These are phyloP conservation scores for Lindbergichthys nudifrons DNA, from an alignment of 2,797 vertebrate species.

Conservation along the genomic window DNA sequence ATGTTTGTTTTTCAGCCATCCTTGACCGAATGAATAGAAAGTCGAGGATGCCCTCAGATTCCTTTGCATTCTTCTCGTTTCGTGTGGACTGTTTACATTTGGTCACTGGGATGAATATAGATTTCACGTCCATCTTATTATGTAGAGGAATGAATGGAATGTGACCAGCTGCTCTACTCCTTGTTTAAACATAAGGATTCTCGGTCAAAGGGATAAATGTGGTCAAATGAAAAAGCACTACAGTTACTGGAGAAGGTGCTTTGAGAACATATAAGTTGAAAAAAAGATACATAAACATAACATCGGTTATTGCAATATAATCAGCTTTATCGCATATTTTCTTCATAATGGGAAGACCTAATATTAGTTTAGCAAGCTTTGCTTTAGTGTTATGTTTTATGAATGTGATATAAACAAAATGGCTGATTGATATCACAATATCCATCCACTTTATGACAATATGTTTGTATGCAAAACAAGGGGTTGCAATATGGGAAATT, in stretches of 20 bases:
- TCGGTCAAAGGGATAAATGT: slow-evolving; percentile 23
- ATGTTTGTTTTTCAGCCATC: slow-evolving; percentile 64
- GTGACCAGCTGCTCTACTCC: slow-evolving; percentile 45
- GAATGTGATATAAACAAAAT: background rate
- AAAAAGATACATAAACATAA: no score
- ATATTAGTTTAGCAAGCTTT: no score
- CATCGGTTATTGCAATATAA: no score
- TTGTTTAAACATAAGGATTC: slow-evolving; percentile 34
- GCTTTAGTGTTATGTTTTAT: background rate
- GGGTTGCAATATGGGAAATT: background rate
- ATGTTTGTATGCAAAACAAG: background rate
- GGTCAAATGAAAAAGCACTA: background rate
- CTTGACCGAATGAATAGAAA: slow-evolving; percentile 62
- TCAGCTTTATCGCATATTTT: no score
- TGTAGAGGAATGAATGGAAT: slow-evolving; percentile 67
- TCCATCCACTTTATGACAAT: background rate
- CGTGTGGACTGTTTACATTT: slow-evolving; percentile 43
- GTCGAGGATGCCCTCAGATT: slow-evolving; percentile 53
- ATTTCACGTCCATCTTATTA: slow-evolving; percentile 49
- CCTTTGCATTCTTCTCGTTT: slow-evolving; percentile 42
- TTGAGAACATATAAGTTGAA: no score
- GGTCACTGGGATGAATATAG: slow-evolving; percentile 52
- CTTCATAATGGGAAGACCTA: no score
- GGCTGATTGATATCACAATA: background rate
- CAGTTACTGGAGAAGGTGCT: background rate